Evolutionary conservation across 2,888 invertebrate genomes (phyloP).

Genomic region (Crocallis elinguaria): DNA sequence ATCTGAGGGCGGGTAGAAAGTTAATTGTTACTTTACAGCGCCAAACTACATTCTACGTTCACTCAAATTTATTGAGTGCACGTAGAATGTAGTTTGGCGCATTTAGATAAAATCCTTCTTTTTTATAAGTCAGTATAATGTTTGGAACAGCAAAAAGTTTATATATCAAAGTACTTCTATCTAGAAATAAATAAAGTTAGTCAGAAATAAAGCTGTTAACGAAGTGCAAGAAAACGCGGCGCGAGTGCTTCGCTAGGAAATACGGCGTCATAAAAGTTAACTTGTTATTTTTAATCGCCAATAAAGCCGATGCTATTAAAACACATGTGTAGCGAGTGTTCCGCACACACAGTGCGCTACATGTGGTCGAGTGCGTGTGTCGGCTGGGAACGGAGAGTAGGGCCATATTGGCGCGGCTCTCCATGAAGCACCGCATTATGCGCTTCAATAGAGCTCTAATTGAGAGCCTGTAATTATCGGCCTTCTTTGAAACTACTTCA

Average conservation of each 20-base stretch:
- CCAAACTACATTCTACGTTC: too few relatives aligned
- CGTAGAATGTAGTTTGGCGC: too few relatives aligned
- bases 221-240: background rate
- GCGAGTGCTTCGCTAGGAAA: background rate
- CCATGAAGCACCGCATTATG: constrained; percentile 9
- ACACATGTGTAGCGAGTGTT: background rate
- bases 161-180: too few relatives aligned
- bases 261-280: constrained; percentile 2
- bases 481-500: background rate
- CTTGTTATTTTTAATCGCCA: constrained; percentile 17
- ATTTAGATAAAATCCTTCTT: too few relatives aligned
- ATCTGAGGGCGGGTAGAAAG: background rate
- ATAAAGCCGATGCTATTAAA: constrained; percentile 7
- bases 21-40: background rate
- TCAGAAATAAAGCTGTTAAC: constrained; percentile 1
- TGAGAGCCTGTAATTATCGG: constrained; percentile 27
- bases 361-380: background rate
- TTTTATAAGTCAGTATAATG: too few relatives aligned
- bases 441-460: constrained; percentile 29
- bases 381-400: background rate
- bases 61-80: too few relatives aligned
- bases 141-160: too few relatives aligned
- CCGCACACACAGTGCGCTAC: background rate
- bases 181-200: too few relatives aligned
- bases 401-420: background rate